A percentile compares a stretch with the other conserved stretches of the same genome.
Conservation (phyloP, 2,113 vertebrate genomes). For the Casuarius casuarius region DNA sequence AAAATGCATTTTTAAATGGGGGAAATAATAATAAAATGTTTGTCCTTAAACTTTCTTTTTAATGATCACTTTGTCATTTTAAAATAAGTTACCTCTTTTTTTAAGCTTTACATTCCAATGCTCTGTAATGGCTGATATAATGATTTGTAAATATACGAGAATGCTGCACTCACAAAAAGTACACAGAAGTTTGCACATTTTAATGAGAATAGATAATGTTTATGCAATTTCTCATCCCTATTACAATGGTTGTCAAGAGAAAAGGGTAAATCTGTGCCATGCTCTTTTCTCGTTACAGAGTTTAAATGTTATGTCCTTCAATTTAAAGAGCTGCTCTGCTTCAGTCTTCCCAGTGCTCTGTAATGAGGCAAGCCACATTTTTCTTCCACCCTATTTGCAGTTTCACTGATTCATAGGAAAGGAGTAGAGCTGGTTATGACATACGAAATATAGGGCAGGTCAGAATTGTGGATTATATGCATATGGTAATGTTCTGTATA, state of each 20-base stretch:
- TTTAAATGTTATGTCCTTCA: background rate
- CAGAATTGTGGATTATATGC: background rate
- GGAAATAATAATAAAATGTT: background rate
- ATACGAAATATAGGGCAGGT: background rate
- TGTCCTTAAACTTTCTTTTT: background rate
- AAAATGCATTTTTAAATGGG: background rate
- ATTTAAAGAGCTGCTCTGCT: background rate
- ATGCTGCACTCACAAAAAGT: background rate
- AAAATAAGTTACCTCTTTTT: background rate
- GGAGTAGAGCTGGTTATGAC: background rate
- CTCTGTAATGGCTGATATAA: background rate
- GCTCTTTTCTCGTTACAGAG: background rate
- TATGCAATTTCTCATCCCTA: background rate
- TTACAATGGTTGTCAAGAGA: background rate
- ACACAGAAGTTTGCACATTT: background rate
- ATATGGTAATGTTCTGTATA: background rate
- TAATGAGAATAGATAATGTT: background rate
- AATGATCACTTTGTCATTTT: background rate
- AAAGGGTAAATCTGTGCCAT: background rate
- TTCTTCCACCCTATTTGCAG: background rate
- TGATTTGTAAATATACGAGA: background rate
- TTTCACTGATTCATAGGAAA: conserved; percentile 41
- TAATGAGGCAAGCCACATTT: conserved; percentile 49
- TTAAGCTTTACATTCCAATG: background rate
- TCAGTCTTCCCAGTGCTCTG: background rate